Evolutionary conservation across 2,113 vertebrate species (phyloP).

Genomic region (human): GRCh38 chr12:122927501-122928000

Average conservation of each 20-base stretch:
- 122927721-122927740: not conserved
- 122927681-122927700: not conserved
- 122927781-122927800: not conserved
- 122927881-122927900: not conserved
- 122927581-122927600: not conserved
- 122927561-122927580: not conserved
- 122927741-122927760: rapidly evolving
- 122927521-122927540: not conserved
- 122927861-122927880: not conserved
- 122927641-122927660: rapidly evolving
- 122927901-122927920: not conserved
- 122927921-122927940: not conserved
- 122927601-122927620: not conserved
- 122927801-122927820: not conserved
- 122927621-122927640: not conserved
- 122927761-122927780: not conserved
- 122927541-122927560: too few species aligned
- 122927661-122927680: not conserved
- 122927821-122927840: not conserved
- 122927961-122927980: not conserved
- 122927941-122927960: not conserved
- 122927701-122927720: not conserved
- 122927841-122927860: not conserved
- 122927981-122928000: not conserved
- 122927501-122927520: not conserved